A percentile compares a stretch with the other conserved stretches of the same genome.
phyloP scores from a whole-genome alignment of 2,113 vertebrate genomes.

The Actinemys pallida region DNA sequence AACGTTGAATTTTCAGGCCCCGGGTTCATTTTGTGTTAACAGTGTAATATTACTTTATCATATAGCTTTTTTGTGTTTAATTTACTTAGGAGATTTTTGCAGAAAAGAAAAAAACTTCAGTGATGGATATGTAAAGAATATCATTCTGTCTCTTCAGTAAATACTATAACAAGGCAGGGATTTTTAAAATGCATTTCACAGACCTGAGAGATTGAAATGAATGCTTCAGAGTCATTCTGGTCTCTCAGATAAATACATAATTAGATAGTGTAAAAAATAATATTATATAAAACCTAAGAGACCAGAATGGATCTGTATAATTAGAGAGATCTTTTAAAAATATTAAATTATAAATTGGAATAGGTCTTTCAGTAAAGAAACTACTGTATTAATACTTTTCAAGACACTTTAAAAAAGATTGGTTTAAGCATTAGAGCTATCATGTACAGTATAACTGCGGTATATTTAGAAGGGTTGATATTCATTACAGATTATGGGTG shows the following conservation, averaged over 20 bases:
- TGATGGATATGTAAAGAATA: constrained; percentile 38
- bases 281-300: constrained; percentile 12
- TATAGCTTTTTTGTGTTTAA: constrained; percentile 56
- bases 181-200: constrained; percentile 54
- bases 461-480: not conserved
- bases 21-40: constrained; percentile 42
- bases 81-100: constrained; percentile 66
- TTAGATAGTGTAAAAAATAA: constrained; percentile 15
- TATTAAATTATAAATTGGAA: not conserved
- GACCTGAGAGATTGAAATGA: constrained; percentile 55
- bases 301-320: not conserved
- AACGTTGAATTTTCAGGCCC: constrained; percentile 50
- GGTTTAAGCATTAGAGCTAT: not conserved
- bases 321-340: constrained; percentile 20
- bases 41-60: constrained; percentile 66
- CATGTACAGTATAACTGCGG: not conserved
- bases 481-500: not conserved
- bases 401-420: not conserved
- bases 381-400: not conserved
- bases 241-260: constrained; percentile 43
- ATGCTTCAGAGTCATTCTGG: constrained; percentile 30
- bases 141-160: constrained; percentile 50
- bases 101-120: constrained; percentile 32
- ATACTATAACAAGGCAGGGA: constrained; percentile 54
- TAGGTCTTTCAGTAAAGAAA: not conserved